phyloP scores from a whole-genome alignment of 2,888 invertebrate genomes.

The Agrotis ipsilon region DNA sequence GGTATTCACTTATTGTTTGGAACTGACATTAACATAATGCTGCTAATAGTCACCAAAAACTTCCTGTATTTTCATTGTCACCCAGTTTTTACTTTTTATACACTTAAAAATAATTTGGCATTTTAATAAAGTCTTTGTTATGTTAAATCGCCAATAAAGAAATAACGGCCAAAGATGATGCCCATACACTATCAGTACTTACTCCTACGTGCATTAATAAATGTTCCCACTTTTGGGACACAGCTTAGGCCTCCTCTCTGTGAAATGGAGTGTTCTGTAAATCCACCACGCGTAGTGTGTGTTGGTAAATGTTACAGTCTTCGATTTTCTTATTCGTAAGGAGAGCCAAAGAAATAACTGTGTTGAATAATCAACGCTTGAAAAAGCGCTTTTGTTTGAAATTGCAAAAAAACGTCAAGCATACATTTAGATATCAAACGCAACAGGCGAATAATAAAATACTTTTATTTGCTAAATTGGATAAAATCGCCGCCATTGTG shows the following conservation, averaged over 20 bases:
- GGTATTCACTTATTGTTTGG: neutral
- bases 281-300: no score
- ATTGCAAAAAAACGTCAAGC: no score
- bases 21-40: neutral
- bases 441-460: slow-evolving; percentile 10
- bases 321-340: no score
- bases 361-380: no score
- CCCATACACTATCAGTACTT: neutral
- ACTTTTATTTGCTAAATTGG: slow-evolving; percentile 23
- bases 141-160: slow-evolving; percentile 3
- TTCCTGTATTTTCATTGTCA: slow-evolving; percentile 2
- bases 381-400: no score
- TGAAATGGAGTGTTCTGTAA: no score
- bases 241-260: no score
- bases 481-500: slow-evolving; percentile 22
- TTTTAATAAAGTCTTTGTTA: slow-evolving; percentile 10
- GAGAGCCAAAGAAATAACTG: no score
- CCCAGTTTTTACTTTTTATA: slow-evolving; percentile 1
- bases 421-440: neutral
- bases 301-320: no score
- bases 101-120: neutral
- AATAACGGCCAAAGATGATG: slow-evolving; percentile 11
- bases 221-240: no score
- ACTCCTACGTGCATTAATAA: no score
- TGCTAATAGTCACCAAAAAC: neutral